phyloP scores from a whole-genome alignment of 2,797 vertebrate species.

The Fratercula arctica region DNA sequence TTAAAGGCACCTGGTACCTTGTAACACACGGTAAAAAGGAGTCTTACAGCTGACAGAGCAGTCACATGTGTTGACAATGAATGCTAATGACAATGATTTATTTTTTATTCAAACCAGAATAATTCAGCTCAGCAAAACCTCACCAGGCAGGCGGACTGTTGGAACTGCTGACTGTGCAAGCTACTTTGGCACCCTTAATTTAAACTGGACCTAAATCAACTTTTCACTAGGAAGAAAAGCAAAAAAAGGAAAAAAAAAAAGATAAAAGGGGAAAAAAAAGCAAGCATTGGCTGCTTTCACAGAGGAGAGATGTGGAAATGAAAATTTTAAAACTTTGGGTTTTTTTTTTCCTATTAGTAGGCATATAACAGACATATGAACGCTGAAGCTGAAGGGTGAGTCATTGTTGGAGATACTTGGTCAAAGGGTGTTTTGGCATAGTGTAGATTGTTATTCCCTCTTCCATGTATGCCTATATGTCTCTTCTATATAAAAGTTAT shows the following conservation, averaged over 20 bases:
- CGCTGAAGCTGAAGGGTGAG: neutral
- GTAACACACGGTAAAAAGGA: neutral
- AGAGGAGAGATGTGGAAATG: neutral
- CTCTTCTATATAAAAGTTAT: neutral
- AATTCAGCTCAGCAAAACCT: neutral
- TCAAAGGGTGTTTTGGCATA: neutral
- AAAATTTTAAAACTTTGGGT: neutral
- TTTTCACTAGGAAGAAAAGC: neutral
- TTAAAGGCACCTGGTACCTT: neutral
- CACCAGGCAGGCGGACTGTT: neutral
- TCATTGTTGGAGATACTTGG: neutral
- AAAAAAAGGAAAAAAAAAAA: too few species aligned
- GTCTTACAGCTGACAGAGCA: neutral
- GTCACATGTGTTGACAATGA: neutral
- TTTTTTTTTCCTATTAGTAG: neutral
- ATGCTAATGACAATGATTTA: neutral
- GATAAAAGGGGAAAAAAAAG: too few species aligned
- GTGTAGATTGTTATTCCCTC: neutral
- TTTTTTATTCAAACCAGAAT: neutral
- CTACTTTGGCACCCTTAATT: neutral
- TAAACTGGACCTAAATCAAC: neutral
- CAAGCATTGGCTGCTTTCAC: neutral
- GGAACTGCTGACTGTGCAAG: neutral
- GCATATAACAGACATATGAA: neutral
- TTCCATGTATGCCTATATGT: neutral